Evolutionary conservation across 2,888 invertebrate genomes (phyloP), one percentile per base, ranked within the genome.

Genomic region (Teleogryllus oceanicus): DNA sequence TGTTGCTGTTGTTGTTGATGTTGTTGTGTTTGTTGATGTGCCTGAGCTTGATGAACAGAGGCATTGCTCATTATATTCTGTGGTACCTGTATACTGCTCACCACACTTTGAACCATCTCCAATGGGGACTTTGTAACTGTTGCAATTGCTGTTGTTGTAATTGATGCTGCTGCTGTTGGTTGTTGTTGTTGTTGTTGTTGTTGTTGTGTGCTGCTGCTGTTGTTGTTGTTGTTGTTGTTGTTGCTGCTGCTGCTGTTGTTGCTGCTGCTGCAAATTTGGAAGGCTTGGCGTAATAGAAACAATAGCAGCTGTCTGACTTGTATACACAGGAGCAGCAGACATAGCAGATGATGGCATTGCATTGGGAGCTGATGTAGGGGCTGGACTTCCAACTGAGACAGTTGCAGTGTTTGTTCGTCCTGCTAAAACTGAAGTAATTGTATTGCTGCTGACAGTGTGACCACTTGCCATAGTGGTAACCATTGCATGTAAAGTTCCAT

Each of bases 101-200:
- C 93, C 4, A 93, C 92, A 84, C 92, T 93, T 85, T 93, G 93
- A 2, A 93, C 93, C 93, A 94, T 93, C 87, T 94, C 93, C 76
- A 94, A 85, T 0, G 93, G 93, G 10, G 93, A 92, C 85, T 90
- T 90, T 0, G 62, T n/a, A 18, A n/a, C n/a, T 86, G 85, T n/a
- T 62, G 62, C 37, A 51, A 79, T 21, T 50, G 79, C 49, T 76
- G 78, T 21, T 76, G 81, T 62, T 50, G 78, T 78, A 21, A 75
- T 74, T 49, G 80, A 76, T 51, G 76, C 79, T n/a, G 80, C 76
- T 50, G 81, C 50, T 81, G 84, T 86, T 85, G 80, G 90, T 84
- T 82, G 87, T 84, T n/a, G 86, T 85, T 2, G 87, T 84, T 80
- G 88, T 87, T 2, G 87, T 85, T 78, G 87, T 11, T 87, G 83